phyloP scores from a whole-genome alignment of 2,113 vertebrate species.

The Sceloporus undulatus region DNA sequence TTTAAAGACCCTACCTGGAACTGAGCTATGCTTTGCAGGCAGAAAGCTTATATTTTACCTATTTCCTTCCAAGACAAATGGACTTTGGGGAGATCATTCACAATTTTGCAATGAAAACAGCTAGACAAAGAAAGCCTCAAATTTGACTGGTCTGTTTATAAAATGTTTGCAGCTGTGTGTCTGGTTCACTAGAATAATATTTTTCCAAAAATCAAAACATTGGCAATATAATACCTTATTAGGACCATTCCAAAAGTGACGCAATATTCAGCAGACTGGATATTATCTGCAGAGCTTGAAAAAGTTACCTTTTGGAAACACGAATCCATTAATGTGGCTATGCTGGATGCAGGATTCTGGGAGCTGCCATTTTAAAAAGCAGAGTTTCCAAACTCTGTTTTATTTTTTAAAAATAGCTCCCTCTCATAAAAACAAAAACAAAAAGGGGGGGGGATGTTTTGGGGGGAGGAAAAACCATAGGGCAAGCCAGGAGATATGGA shows the following conservation, averaged over 20 bases:
- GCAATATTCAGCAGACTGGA: no score
- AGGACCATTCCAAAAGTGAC: not conserved
- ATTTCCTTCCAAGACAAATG: not conserved
- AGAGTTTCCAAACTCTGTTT: no score
- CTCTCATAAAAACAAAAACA: not conserved
- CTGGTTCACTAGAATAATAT: not conserved
- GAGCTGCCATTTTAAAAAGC: no score
- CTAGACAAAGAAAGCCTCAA: conserved; percentile 8
- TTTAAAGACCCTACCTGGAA: no score
- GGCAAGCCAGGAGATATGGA: not conserved
- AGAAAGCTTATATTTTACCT: not conserved
- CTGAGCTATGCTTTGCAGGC: no score
- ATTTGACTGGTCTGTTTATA: conserved; percentile 8
- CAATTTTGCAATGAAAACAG: not conserved
- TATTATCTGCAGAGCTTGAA: not conserved
- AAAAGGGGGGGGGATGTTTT: not conserved
- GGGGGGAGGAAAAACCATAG: not conserved
- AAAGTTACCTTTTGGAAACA: no score
- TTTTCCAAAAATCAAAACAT: not conserved
- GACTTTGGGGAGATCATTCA: not conserved
- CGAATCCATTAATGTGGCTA: no score
- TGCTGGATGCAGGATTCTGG: no score
- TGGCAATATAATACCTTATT: not conserved
- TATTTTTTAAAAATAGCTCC: no score
- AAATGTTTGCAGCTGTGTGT: not conserved